Evolutionary conservation across 2,888 invertebrate genomes (phyloP), one percentile per base, ranked within the genome.

Genomic region (Prenolepis imparis): DNA sequence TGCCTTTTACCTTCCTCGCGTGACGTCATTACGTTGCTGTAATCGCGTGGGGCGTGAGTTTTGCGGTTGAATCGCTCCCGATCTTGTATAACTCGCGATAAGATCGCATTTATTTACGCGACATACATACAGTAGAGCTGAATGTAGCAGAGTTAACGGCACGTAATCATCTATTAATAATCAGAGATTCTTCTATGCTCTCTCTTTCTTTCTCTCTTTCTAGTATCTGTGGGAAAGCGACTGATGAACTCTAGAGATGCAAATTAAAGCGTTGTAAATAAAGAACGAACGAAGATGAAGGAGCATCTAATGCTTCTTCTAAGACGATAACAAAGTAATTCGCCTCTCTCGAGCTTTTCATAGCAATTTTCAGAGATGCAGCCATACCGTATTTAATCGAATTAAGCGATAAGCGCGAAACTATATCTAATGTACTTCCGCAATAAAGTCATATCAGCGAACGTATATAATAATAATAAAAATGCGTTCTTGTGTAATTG

Each of bases 401-500:
- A 68, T 78, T 77, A 52, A 59, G 18, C 39, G 55, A 68, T 57
- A 68, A 57, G 55, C 41, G n/a, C 3, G n/a, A 67, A 12, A 15
- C 5, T 15, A 3, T 28, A 28, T 36, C 5, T 36, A 32, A 70
- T 57, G 21, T 24, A 77, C 32, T 41, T 80, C 24, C 72, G 15
- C 44, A 72, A 80, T 32, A 72, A 44, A 44, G 32, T 55, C 18
- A 4, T 36, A 6, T 18, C 57, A 15, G 18, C 21, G 39, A 77
- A 15, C 24, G 3, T 24, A 28, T 28, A 28, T 1, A 8, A 3
- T 61, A 73, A 64, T 61, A 61, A 24, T 32, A 21, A 75, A 48
- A 64, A 78, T 78, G 32, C 68, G 21, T 18, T 67, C 73, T 28
- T 28, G 48, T 18, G 28, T 67, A 59, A 68, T 59, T 44, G 59